These are phyloP conservation scores for Pharmacophagus antenor DNA, from an alignment of 2,888 invertebrate genomes.

Conservation along the genomic window DNA sequence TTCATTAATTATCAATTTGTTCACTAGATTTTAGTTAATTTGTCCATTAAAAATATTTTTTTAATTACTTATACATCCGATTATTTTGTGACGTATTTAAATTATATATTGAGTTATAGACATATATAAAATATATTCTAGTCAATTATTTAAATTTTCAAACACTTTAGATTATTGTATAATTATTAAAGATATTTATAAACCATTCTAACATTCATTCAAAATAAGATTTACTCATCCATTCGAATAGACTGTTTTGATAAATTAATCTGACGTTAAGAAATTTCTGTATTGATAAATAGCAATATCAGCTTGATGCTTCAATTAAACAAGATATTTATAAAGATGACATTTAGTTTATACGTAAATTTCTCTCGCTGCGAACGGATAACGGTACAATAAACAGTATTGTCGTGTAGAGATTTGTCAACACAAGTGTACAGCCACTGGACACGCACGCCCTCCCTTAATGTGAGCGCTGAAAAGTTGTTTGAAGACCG, in stretches of 20 bases:
- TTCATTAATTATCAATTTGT: neutral
- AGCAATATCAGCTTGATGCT: neutral
- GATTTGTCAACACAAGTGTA: conserved; percentile 35
- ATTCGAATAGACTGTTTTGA: too few relatives aligned
- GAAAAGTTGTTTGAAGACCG: conserved; percentile 12
- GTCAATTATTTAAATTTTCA: too few relatives aligned
- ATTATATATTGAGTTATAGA: too few relatives aligned
- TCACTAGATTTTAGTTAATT: neutral
- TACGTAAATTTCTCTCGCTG: conserved; percentile 32
- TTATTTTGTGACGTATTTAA: too few relatives aligned
- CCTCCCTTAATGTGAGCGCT: conserved; percentile 3
- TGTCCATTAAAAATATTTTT: neutral
- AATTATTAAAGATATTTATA: too few relatives aligned
- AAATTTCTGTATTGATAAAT: neutral
- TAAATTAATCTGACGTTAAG: neutral
- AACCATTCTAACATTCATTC: too few relatives aligned
- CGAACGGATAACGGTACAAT: conserved; percentile 23
- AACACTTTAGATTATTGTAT: too few relatives aligned
- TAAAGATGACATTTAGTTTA: conserved; percentile 25
- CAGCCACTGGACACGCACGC: conserved; percentile 26
- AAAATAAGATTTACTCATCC: too few relatives aligned
- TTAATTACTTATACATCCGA: neutral
- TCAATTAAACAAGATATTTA: conserved; percentile 6
- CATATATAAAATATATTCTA: too few relatives aligned
- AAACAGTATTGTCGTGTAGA: conserved; percentile 32